phyloP scores from a whole-genome alignment of 2,797 vertebrate genomes.

The Megalops cyprinoides region DNA sequence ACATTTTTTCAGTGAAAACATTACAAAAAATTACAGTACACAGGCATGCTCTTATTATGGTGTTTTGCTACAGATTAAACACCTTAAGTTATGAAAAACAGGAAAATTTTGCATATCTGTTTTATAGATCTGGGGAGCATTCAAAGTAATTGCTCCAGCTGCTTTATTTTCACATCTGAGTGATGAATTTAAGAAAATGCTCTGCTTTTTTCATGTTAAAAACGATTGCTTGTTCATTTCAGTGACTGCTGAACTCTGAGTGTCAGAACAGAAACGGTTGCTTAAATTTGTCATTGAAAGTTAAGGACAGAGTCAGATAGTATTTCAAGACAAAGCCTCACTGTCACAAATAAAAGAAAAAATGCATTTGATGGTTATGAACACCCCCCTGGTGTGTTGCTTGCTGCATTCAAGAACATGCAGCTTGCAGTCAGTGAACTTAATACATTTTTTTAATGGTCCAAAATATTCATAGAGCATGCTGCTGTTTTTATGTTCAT shows the following conservation, averaged over 20 bases:
- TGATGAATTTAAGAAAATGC: no score
- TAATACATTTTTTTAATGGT: background rate
- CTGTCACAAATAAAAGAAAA: background rate
- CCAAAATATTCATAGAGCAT: background rate
- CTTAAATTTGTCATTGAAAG: background rate
- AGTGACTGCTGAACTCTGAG: background rate
- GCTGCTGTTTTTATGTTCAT: background rate
- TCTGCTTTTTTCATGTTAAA: no score
- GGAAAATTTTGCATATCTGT: no score
- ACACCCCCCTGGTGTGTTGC: background rate
- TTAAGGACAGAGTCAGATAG: conserved; percentile 29
- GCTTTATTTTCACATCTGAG: no score
- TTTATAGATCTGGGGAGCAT: no score
- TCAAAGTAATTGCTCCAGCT: no score
- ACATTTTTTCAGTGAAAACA: no score
- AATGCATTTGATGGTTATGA: conserved; percentile 7
- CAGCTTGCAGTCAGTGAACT: background rate
- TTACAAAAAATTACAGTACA: no score
- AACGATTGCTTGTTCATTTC: background rate
- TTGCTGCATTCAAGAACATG: background rate
- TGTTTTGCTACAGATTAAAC: no score
- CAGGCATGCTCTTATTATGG: no score
- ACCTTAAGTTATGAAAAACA: no score
- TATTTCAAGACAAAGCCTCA: background rate
- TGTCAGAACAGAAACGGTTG: background rate